Evolutionary conservation across 92 coral and sea anemone species (phyloP).

Genomic region (Plumapathes pennacea): DNA sequence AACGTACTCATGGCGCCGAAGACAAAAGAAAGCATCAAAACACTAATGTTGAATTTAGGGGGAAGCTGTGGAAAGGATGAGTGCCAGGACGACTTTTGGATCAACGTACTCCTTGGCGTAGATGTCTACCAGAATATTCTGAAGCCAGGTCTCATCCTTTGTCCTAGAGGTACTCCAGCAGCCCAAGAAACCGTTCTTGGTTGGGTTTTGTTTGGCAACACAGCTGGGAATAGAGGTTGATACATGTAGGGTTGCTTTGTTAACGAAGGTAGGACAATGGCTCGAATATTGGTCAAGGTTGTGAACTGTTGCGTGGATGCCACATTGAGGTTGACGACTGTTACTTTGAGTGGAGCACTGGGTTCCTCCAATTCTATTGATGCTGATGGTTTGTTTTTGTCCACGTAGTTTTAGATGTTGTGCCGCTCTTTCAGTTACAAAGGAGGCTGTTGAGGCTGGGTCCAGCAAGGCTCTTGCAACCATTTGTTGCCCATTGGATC

Average conservation of each 20-base stretch:
- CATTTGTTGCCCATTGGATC: constrained; percentile 33
- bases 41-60: too few relatives aligned
- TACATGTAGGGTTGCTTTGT: too few relatives aligned
- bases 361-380: constrained; percentile 42
- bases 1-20: too few relatives aligned
- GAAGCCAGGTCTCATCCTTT: constrained; percentile 44
- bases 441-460: constrained; percentile 45
- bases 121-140: constrained; percentile 37
- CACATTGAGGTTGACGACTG: constrained; percentile 13
- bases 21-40: too few relatives aligned
- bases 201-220: constrained; percentile 44
- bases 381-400: constrained; percentile 10
- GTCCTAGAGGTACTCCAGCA: constrained; percentile 54
- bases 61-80: too few relatives aligned
- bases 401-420: constrained; percentile 18
- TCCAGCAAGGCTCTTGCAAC: constrained; percentile 43
- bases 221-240: not conserved
- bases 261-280: constrained; percentile 19
- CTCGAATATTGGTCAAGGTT: constrained; percentile 5
- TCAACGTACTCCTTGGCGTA: constrained; percentile 39
- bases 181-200: constrained; percentile 54
- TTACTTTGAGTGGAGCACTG: constrained; percentile 15
- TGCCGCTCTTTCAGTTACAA: constrained; percentile 32
- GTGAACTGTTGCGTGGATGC: constrained; percentile 13
- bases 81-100: not conserved